Conservation (phyloP, 1,140 invertebrate species). For the Papilio polytes region DNA sequence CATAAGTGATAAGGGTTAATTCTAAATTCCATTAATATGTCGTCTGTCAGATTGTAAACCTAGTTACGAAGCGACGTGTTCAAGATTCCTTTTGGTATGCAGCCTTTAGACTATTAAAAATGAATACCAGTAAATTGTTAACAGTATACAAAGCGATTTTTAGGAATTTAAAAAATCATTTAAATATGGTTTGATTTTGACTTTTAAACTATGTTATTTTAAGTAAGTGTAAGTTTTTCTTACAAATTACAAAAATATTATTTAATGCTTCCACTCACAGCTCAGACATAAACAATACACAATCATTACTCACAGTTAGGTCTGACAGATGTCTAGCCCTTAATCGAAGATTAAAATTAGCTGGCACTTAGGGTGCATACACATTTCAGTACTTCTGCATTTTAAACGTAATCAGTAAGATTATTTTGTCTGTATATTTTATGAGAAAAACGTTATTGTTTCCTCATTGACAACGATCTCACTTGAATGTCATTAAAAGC, state of each 20-base stretch:
- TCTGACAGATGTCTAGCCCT: slow-evolving; percentile 68
- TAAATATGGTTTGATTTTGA: background rate
- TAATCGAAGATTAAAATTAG: slow-evolving; percentile 80
- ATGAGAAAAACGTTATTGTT: background rate
- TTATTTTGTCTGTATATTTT: background rate
- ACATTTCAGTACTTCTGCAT: background rate
- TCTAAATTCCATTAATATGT: too few relatives aligned
- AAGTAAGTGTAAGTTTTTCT: background rate
- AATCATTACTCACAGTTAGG: slow-evolving; percentile 63
- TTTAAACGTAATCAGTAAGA: background rate
- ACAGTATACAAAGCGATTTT: background rate
- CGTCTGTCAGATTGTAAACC: too few relatives aligned
- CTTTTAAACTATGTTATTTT: background rate
- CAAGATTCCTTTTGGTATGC: too few relatives aligned
- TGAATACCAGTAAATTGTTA: too few relatives aligned
- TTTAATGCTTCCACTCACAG: slow-evolving; percentile 29
- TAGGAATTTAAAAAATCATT: background rate
- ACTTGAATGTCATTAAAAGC: too few relatives aligned
- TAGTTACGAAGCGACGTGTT: too few relatives aligned
- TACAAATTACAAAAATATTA: background rate
- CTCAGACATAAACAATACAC: slow-evolving; percentile 52
- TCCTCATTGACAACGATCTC: background rate
- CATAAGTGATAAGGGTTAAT: too few relatives aligned
- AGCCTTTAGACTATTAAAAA: too few relatives aligned
- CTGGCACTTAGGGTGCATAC: slow-evolving; percentile 48